Evolutionary conservation across 2,113 vertebrate species (phyloP), one percentile per base, ranked within the genome.

Genomic region (Rana temporaria): DNA sequence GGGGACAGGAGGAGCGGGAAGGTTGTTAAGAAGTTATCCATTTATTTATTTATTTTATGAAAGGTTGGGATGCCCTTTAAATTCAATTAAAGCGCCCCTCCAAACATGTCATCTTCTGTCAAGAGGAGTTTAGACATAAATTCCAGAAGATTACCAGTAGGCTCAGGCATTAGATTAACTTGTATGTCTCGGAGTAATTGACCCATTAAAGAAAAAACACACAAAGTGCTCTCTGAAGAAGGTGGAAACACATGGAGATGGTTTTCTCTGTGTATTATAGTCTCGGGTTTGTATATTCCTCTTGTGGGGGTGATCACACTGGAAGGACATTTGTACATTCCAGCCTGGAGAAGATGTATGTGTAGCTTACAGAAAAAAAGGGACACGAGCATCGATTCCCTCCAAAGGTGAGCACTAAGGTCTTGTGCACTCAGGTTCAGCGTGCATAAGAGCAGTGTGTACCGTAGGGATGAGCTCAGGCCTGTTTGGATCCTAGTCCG

Each of bases 201-300:
- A 42, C 38, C 22, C 38, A 22, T 20, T 74, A 19, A 22, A 74
- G 55, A 26, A 34, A 3, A 34, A 20, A 15, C 6, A 24, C 42
- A 42, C 42, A 48, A 48, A 48, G 7, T 75, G 6, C n/a, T 1
- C 6, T 75, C 56, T 57, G 56, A 8, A 42, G 72, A 20, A 20
- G 8, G 56, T 57, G 32, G 15, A 30, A 8, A n/a, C 56, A 75
- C 42, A 42, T 75, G 57, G 72, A 75, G 8, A n/a, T 42, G 1
- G 72, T 75, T 75, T 75, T 22, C 32, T 8, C 72, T 4, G 72
- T 32, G 17, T 42, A 56, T 19, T 30, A 53, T 56, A 30, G 69
- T 12, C 19, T 26, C 68, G 32, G 42, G 59, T 62, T 75, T 75
- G 72, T 75, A 62, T 42, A 75, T 57, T 59, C n/a, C 56, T 34